Base-by-base conservation (phyloP, 2,888 invertebrate genomes). In the Gymnoscelis rufifasciata region DNA sequence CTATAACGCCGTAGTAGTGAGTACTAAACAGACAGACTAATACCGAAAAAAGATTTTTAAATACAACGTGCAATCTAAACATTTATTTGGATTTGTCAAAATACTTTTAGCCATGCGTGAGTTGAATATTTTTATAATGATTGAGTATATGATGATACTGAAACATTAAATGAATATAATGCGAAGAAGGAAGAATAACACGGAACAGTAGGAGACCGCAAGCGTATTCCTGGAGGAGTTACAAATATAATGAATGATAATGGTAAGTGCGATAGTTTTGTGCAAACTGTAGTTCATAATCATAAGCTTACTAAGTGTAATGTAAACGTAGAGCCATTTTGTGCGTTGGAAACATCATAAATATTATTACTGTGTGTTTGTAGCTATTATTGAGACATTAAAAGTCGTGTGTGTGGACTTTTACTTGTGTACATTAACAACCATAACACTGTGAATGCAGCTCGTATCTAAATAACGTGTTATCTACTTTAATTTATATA, bases 41-140 rank as follows among this genome's bases (percentile, higher is more conserved):
- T 68, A 77, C 64, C 66, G 70, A 74, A 67, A 66, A 69, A 71
- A 71, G 60, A 68, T 64, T 64, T 65, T 68, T 66, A 74, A 80
- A 79, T 77, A 83, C 76, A 84, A 81, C 88, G 88, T 88, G 88
- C 88, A 87, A 64, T 80, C 84, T 87, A 87, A 82, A 87, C 83
- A 87, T 68, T 79, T 69, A 83, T 74, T 68, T 75, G 72, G 74
- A 62, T 68, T 68, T 64, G 77, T 71, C 71, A 76, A 78, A 72
- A 66, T 66, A 81, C 71, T 73, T 72, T 67, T 81, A 83, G 86
- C 84, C 88, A 87, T 88, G 88, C 87, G 78, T 78, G 75, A 71
- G 58, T 68, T 68, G 60, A 67, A 69, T 63, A 71, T 71, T 69
- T 74, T 19, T 64, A 67, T 38, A 57, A 64, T 75, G 71, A 67